Conservation (phyloP, 2,113 vertebrate species). For the Scolopax mira region DNA sequence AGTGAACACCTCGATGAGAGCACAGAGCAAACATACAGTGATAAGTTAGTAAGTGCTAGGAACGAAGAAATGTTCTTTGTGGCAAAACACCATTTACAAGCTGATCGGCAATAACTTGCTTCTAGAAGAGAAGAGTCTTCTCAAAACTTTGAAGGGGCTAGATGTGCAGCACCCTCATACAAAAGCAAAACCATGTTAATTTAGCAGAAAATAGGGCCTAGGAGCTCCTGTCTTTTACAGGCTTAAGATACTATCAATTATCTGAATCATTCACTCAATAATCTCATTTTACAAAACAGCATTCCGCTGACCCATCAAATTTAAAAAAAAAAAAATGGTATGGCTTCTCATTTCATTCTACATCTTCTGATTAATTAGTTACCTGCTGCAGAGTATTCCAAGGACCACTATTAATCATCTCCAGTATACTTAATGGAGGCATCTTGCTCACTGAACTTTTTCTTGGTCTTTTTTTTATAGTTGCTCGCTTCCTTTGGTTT, state of each 20-base stretch:
- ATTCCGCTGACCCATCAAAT: not conserved
- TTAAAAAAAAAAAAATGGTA: not conserved
- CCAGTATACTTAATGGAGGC: constrained; percentile 72
- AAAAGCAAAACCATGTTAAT: not conserved
- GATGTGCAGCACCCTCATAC: not conserved
- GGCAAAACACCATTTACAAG: not conserved
- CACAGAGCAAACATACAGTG: not conserved
- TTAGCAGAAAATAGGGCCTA: not conserved
- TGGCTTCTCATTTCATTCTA: not conserved
- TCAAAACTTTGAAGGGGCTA: not conserved
- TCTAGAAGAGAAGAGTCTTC: not conserved
- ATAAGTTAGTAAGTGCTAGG: not conserved
- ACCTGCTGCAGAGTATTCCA: constrained; percentile 84
- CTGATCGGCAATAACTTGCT: not conserved
- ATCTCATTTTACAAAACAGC: not conserved
- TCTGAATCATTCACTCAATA: not conserved
- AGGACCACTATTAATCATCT: constrained; percentile 74
- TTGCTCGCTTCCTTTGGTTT: constrained; percentile 71
- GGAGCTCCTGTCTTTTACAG: not conserved
- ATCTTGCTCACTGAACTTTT: constrained; percentile 51
- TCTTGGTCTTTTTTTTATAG: constrained; percentile 45
- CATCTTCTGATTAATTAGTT: constrained; percentile 1
- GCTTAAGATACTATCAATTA: not conserved
- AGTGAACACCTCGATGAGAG: not conserved
- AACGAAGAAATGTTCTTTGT: not conserved